Conservation (phyloP, 2,888 invertebrate genomes). For the Coenonympha glycerion region DNA sequence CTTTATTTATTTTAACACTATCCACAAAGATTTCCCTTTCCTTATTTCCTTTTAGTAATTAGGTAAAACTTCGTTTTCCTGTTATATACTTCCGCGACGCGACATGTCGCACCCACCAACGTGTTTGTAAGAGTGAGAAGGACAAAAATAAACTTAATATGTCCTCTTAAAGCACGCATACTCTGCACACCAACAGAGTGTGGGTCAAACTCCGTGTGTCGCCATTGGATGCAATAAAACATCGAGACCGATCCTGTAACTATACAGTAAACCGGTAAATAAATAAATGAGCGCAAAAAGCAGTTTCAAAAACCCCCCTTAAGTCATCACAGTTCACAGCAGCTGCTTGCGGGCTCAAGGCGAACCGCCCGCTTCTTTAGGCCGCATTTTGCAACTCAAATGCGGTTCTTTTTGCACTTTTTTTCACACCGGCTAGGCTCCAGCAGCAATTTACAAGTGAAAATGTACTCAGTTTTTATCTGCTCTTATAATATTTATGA, state of each 20-base stretch:
- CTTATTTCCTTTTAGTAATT: too few species aligned
- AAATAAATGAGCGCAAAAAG: conserved; percentile 57
- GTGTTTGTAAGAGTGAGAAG: too few species aligned
- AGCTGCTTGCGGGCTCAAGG: conserved; percentile 62
- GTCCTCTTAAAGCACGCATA: not conserved
- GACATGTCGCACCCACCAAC: too few species aligned
- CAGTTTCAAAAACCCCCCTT: conserved; percentile 59
- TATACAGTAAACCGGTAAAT: conserved; percentile 58
- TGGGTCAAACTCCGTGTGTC: too few species aligned
- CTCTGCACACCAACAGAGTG: not conserved
- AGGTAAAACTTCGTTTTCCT: too few species aligned
- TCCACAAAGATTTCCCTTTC: too few species aligned
- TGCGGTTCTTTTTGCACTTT: conserved; percentile 42
- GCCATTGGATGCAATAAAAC: conserved; percentile 18
- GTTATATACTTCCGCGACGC: too few species aligned
- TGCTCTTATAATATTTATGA: conserved; percentile 19
- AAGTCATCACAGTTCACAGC: conserved; percentile 51
- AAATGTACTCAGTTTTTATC: conserved; percentile 18
- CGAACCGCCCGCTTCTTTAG: conserved; percentile 56
- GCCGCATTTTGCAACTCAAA: conserved; percentile 48
- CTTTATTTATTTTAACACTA: too few species aligned
- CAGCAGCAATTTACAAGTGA: conserved; percentile 26
- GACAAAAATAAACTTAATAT: too few species aligned
- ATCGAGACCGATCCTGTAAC: conserved; percentile 35
- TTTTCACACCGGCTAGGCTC: conserved; percentile 23